A percentile compares a stretch with the other conserved stretches of the same genome.
phyloP scores from a whole-genome alignment of 2,888 invertebrate species.

The Cartodere bifasciata region DNA sequence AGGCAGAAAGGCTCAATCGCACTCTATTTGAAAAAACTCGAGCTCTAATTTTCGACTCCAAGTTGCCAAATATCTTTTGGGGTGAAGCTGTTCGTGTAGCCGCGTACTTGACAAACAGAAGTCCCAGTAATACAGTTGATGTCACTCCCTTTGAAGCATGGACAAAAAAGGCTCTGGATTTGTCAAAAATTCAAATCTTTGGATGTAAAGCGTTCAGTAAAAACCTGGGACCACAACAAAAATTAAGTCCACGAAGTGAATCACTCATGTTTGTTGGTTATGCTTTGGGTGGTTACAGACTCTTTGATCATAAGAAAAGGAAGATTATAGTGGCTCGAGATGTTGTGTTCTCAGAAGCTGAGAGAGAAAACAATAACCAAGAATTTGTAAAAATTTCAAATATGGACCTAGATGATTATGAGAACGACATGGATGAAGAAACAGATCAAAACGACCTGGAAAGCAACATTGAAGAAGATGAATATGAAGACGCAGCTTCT shows the following conservation, averaged over 20 bases:
- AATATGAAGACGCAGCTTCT: too few species aligned
- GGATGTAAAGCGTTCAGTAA: slow-evolving; percentile 20
- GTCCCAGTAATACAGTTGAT: slow-evolving; percentile 14
- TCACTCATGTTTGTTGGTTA: slow-evolving; percentile 16
- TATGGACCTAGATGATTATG: too few species aligned
- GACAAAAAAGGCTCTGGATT: slow-evolving; percentile 19
- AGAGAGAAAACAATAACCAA: background rate
- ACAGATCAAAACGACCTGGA: too few species aligned
- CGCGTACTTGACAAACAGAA: slow-evolving; percentile 21
- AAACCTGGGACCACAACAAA: slow-evolving; percentile 12
- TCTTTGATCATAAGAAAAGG: slow-evolving; percentile 14
- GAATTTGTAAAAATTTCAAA: too few species aligned
- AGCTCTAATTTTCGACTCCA: slow-evolving; percentile 19
- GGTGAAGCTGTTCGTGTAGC: slow-evolving; percentile 20
- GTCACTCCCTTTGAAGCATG: slow-evolving; percentile 23
- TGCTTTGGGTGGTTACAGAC: slow-evolving; percentile 14
- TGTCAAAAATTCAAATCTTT: slow-evolving; percentile 22
- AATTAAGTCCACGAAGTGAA: slow-evolving; percentile 16
- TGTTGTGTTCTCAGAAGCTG: slow-evolving; percentile 4
- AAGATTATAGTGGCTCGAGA: slow-evolving; percentile 12
- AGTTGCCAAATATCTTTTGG: slow-evolving; percentile 20
- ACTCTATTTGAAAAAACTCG: slow-evolving; percentile 19
- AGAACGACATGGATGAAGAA: too few species aligned
- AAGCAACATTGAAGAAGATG: background rate
- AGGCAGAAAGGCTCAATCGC: slow-evolving; percentile 15